phyloP scores from a whole-genome alignment of 2,113 vertebrate species.

The Triplophysa siluroides region DNA sequence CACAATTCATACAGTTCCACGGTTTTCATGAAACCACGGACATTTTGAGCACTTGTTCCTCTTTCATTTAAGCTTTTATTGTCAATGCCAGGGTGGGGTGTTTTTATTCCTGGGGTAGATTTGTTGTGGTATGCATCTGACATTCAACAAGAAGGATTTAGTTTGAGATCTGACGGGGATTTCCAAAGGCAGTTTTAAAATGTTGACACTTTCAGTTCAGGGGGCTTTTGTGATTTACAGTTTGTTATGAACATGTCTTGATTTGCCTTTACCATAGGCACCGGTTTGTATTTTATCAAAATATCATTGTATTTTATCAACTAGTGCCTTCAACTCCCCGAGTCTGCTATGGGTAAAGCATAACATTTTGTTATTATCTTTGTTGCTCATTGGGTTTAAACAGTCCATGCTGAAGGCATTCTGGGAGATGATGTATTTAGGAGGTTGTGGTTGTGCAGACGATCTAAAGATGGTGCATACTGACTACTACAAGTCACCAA shows the following conservation, averaged over 20 bases:
- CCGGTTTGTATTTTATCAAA: neutral
- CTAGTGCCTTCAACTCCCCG: too few species aligned
- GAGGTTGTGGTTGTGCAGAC: constrained; percentile 27
- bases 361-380: neutral
- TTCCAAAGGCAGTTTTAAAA: neutral
- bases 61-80: constrained; percentile 31
- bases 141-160: constrained; percentile 12
- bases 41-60: constrained; percentile 39
- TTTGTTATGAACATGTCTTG: constrained; percentile 13
- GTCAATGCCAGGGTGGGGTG: constrained; percentile 10
- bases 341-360: neutral
- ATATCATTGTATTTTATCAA: too few species aligned
- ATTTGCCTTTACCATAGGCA: neutral
- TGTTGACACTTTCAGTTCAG: neutral
- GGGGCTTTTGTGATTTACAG: neutral
- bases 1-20: neutral
- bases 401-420: constrained; percentile 21
- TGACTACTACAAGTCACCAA: constrained; percentile 36
- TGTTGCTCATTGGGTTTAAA: constrained; percentile 31
- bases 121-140: constrained; percentile 28
- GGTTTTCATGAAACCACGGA: constrained; percentile 1
- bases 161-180: neutral
- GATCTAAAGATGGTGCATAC: constrained; percentile 38
- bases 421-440: constrained; percentile 45
- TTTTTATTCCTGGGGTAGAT: neutral